These are phyloP conservation scores for Drosophila ambigua DNA, from an alignment of 1,140 invertebrate genomes.

Conservation along the genomic window DNA sequence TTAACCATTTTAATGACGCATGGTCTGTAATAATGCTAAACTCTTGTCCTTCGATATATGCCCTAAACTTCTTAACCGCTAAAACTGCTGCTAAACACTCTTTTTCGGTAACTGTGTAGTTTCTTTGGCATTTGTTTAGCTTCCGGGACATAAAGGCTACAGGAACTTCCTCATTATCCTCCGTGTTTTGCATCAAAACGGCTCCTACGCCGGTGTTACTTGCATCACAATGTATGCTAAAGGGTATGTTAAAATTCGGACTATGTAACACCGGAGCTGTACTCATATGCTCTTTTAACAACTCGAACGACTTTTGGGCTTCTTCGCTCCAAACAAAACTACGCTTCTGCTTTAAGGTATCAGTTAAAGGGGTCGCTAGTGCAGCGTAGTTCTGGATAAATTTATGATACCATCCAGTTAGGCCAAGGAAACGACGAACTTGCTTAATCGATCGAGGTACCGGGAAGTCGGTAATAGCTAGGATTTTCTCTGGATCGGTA, in stretches of 20 bases:
- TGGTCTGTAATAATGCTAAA: slow-evolving; percentile 5
- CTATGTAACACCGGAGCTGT: background rate
- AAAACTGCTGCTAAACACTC: no score
- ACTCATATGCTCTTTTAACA: background rate
- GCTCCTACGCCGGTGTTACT: background rate
- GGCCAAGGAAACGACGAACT: no score
- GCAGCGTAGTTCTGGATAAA: no score
- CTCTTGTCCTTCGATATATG: slow-evolving; percentile 15
- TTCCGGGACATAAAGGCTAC: slow-evolving; percentile 1
- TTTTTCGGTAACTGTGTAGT: no score
- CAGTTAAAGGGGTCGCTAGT: no score
- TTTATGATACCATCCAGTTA: no score
- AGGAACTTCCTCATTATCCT: background rate
- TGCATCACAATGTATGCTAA: slow-evolving; percentile 6
- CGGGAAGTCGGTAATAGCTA: no score
- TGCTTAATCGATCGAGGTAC: no score
- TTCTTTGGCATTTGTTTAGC: background rate
- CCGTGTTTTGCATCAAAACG: slow-evolving; percentile 14
- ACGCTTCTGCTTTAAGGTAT: no score
- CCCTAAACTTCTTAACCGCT: slow-evolving; percentile 9
- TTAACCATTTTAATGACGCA: background rate
- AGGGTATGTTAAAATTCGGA: background rate
- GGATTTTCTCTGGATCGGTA: no score
- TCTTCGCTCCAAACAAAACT: background rate
- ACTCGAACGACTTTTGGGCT: background rate